Base-by-base conservation (phyloP, 2,113 vertebrate genomes). In the Channa maculata region DNA sequence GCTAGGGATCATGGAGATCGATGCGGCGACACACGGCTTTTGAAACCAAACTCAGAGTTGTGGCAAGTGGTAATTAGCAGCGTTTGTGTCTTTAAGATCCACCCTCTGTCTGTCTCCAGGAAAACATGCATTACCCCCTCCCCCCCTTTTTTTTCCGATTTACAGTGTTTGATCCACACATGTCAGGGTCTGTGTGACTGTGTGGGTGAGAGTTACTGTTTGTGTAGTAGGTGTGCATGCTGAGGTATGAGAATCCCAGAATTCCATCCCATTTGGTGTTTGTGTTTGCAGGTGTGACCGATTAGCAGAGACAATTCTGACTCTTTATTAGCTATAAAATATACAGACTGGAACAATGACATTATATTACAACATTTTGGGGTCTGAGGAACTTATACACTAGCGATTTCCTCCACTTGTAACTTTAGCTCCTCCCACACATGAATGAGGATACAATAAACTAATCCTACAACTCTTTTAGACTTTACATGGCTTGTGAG, bases 11-110 rank as follows among this genome's bases (percentile, higher is more conserved):
- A 82, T 6, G 0, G 70, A 75, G 83, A 69, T 13, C 36, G 77
- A 80, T 45, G 72, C 79, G 64, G 72, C 52, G 34, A 73, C 83
- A 76, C 36, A 59, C 50, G 43, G 59, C 79, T 75, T 59, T 68
- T 61, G 70, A 80, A 88, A 80, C 58, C 46, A 65, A 80, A 85
- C 33, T 65, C 73, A 50, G 36, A 80, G 66, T 75, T 83, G 83
- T 77, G 83, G 83, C 83, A 88, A 78, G 79, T 12, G 53, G 83
- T 83, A 77, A 86, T 88, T 86, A 88, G 74, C 37, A 6, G 70
- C 36, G 41, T 65, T 83, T 85, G 74, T 78, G 80, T 85, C 72
- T 80, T 0, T 37, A 75, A 44, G 57, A 74, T 81, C 66, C 83
- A 39, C 80, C 86, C 67, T 52, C 52, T 5, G 78, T 77, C 72